These are phyloP conservation scores for Scytalopus superciliaris DNA, from an alignment of 2,113 vertebrate species.

Conservation along the genomic window DNA sequence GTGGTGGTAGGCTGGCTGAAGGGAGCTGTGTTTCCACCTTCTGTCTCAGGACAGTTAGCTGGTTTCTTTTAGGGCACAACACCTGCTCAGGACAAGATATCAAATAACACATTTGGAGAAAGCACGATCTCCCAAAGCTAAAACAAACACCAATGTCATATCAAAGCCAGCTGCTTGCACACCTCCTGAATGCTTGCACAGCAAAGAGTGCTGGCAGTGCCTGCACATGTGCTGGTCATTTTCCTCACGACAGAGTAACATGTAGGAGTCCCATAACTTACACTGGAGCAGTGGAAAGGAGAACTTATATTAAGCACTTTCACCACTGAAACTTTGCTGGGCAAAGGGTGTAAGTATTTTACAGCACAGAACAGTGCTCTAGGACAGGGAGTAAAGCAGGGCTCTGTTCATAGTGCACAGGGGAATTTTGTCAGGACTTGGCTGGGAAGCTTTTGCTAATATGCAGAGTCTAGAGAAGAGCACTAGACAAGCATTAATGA, in stretches of 20 bases:
- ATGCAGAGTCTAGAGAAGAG: neutral
- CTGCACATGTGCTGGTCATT: accelerated
- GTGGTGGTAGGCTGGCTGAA: neutral
- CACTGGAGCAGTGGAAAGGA: neutral
- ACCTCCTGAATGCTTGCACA: neutral
- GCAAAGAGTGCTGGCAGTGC: neutral
- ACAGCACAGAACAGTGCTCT: neutral
- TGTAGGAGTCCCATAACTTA: neutral
- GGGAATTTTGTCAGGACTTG: neutral
- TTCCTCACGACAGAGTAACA: neutral
- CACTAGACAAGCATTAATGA: neutral
- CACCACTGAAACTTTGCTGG: neutral
- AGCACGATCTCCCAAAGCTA: neutral
- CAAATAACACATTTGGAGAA: neutral
- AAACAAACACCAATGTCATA: neutral
- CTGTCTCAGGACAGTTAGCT: neutral
- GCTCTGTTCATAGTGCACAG: neutral
- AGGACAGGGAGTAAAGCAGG: neutral
- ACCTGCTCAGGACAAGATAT: slow-evolving; percentile 22
- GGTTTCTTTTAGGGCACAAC: neutral
- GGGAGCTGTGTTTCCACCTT: neutral
- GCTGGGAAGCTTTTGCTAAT: neutral
- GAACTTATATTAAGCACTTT: neutral
- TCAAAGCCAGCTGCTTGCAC: neutral
- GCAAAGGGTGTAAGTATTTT: neutral